Conservation (phyloP, 2,888 invertebrate genomes). For the Drosophila anomalipes region DNA sequence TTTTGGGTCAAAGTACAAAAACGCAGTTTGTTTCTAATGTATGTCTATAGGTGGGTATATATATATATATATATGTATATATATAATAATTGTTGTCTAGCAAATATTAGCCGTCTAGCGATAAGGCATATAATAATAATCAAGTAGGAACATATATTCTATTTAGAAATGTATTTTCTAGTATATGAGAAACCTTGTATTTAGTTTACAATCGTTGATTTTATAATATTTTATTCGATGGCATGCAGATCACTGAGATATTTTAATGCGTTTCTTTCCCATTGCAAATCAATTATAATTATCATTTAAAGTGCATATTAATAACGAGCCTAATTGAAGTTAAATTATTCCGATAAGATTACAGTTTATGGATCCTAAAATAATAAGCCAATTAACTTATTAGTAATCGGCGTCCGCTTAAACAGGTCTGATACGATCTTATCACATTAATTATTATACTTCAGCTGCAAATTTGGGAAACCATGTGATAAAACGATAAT, state of each 20-base stretch:
- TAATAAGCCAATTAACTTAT: constrained; percentile 46
- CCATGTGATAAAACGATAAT: background rate
- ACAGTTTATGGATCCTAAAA: constrained; percentile 15
- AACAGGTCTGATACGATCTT: background rate
- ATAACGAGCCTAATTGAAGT: background rate
- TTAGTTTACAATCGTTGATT: background rate
- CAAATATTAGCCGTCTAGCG: constrained; percentile 15
- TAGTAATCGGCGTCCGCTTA: constrained; percentile 41
- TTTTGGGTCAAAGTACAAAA: constrained; percentile 42
- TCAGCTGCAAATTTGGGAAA: background rate
- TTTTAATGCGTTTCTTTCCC: background rate
- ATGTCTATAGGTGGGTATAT: background rate
- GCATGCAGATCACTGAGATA: background rate
- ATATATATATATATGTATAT: background rate
- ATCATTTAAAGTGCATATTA: background rate
- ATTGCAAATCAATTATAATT: background rate
- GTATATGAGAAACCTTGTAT: background rate
- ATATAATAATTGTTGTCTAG: constrained; percentile 13
- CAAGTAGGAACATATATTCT: background rate
- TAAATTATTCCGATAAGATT: constrained; percentile 30
- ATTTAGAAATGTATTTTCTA: background rate
- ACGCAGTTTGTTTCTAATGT: background rate
- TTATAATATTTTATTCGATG: background rate
- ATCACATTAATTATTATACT: background rate
- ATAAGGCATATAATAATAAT: constrained; percentile 36